Evolutionary conservation across 2,888 invertebrate genomes (phyloP), one percentile per base, ranked within the genome.

Genomic region (Dryocosmus kuriphilus): DNA sequence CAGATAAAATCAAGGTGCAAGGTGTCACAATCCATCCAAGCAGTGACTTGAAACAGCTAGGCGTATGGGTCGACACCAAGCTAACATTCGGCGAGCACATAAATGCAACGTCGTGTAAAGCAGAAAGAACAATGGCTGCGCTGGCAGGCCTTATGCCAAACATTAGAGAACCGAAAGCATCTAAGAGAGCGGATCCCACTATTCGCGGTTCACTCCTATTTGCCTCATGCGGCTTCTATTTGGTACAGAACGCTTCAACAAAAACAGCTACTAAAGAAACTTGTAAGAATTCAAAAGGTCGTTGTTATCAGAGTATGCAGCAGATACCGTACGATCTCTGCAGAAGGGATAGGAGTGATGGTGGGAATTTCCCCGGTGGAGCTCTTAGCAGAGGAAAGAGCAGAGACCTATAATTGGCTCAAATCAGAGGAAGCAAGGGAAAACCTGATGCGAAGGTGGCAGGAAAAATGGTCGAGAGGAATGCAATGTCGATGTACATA

Each of bases 101-200:
- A 2, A 7, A 62, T 2, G 19, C 16, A 14, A 46, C 30, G 2
- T 32, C 16, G 22, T n/a, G n/a, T n/a, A 82, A 63, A 41, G 80
- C 76, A 11, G 73, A 71, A 60, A 75, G 24, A 51, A 77, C 65
- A 6, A 55, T 57, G 27, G 32, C 62, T 7, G 74, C 73, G 6
- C 62, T 82, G 16, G 14, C 80, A 5, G 55, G 65, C 1, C 30
- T 82, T 16, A 75, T 83, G 79, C 79, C 82, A 22, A 82, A 80
- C 41, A 46, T 80, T 6, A 35, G 75, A 16, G 82, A 78, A 5
- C 76, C 81, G 1, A 60, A 0, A 27, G 60, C 60, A 16, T 60
- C 24, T 0, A 57, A 57, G 14, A 57, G 57, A n/a, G 9, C 8
- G 24, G 1, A 2, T 57, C 14, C 0, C 24, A 4, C 4, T 57